A percentile compares a stretch with the other conserved stretches of the same genome.
Conservation (phyloP, 1,140 invertebrate species). For the Philaenus spumarius region DNA sequence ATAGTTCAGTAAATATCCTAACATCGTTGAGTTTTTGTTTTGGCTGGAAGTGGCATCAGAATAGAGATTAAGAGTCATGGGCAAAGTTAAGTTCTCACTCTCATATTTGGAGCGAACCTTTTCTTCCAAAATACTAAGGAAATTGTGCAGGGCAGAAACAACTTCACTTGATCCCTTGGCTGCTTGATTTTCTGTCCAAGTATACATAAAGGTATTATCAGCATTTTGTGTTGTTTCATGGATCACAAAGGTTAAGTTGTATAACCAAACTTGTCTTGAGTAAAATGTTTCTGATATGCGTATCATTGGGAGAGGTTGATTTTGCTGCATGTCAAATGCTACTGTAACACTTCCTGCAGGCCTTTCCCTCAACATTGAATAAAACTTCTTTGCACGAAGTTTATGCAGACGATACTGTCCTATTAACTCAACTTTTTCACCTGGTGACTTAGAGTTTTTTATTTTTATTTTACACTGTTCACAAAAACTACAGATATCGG, state of each 20-base stretch:
- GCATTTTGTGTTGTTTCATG: slow-evolving; percentile 19
- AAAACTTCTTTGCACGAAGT: not conserved
- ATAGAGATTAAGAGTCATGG: slow-evolving; percentile 6
- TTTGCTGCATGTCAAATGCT: slow-evolving; percentile 23
- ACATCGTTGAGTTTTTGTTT: slow-evolving; percentile 18
- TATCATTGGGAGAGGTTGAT: slow-evolving; percentile 20
- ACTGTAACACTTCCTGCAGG: not conserved
- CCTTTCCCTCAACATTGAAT: not conserved
- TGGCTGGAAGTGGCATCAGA: slow-evolving; percentile 17
- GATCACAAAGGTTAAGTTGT: slow-evolving; percentile 35
- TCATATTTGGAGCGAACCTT: not conserved
- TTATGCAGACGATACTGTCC: slow-evolving; percentile 2
- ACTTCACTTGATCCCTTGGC: slow-evolving; percentile 34
- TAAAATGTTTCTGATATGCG: slow-evolving; percentile 26
- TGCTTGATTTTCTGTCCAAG: slow-evolving; percentile 31
- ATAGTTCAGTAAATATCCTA: slow-evolving; percentile 27
- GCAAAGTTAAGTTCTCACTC: too few species aligned
- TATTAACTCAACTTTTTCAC: not conserved
- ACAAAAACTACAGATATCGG: slow-evolving; percentile 7
- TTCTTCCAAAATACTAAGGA: slow-evolving; percentile 3
- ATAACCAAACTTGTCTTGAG: slow-evolving; percentile 34
- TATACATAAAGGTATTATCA: slow-evolving; percentile 31
- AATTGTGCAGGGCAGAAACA: slow-evolving; percentile 29
- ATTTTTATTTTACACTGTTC: slow-evolving; percentile 3
- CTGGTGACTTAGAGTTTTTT: not conserved